Evolutionary conservation across 1,140 invertebrate genomes (phyloP).

Genomic region (Anagrus nilaparvatae): DNA sequence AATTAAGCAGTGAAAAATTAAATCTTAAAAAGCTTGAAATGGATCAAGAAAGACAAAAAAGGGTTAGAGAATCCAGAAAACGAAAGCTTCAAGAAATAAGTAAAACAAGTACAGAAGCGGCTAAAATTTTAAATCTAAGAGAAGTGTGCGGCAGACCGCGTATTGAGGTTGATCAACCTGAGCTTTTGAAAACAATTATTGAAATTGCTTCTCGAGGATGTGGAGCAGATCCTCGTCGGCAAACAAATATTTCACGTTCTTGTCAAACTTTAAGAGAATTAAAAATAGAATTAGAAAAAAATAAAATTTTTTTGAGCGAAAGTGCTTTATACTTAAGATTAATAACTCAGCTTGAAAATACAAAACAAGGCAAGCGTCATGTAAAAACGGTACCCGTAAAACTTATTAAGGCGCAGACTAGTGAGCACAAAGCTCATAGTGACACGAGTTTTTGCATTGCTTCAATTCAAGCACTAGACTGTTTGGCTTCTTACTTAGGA

Average conservation of each 20-base stretch:
- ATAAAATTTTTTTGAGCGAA: slow-evolving; percentile 11
- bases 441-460: slow-evolving; percentile 14
- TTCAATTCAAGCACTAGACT: slow-evolving; percentile 11
- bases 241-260: slow-evolving; percentile 15
- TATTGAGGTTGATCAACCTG: slow-evolving; percentile 15
- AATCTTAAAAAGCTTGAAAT: too few species aligned
- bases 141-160: slow-evolving; percentile 11
- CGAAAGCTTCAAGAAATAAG: too few species aligned
- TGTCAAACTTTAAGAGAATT: slow-evolving; percentile 18
- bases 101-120: too few species aligned
- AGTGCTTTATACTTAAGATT: slow-evolving; percentile 16
- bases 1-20: too few species aligned
- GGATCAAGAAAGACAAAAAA: background rate
- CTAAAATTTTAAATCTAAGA: background rate
- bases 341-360: slow-evolving; percentile 11
- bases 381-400: slow-evolving; percentile 14
- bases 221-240: slow-evolving; percentile 17
- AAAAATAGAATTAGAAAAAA: slow-evolving; percentile 8
- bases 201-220: slow-evolving; percentile 18
- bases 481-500: slow-evolving; percentile 19
- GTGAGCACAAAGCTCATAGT: slow-evolving; percentile 7
- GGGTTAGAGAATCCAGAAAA: background rate
- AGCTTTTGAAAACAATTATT: slow-evolving; percentile 14
- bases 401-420: slow-evolving; percentile 7
- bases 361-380: slow-evolving; percentile 13